phyloP scores from a whole-genome alignment of 1,140 invertebrate species.

The Fragariocoptes setiger region DNA sequence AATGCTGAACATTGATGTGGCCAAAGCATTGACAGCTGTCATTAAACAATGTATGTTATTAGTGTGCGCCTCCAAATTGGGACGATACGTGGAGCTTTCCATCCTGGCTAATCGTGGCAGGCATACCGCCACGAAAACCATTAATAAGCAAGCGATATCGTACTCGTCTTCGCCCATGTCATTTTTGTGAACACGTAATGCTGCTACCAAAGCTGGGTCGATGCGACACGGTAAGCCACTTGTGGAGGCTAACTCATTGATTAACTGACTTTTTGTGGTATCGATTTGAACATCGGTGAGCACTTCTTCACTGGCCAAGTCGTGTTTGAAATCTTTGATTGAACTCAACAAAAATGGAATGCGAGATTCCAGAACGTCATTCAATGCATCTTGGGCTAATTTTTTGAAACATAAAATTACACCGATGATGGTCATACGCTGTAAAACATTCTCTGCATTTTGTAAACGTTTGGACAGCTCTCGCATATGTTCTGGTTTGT shows the following conservation, averaged over 20 bases:
- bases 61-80: slow-evolving; percentile 66
- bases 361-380: slow-evolving; percentile 61
- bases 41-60: slow-evolving; percentile 97
- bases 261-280: slow-evolving; percentile 27
- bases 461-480: slow-evolving; percentile 68
- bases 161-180: slow-evolving; percentile 68
- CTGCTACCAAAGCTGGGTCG: slow-evolving; percentile 64
- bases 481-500: slow-evolving; percentile 90
- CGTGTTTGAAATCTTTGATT: slow-evolving; percentile 69
- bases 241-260: slow-evolving; percentile 84
- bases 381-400: slow-evolving; percentile 60
- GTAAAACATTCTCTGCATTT: slow-evolving; percentile 66
- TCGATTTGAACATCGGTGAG: slow-evolving; percentile 26
- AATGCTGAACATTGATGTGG: slow-evolving; percentile 78
- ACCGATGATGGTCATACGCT: slow-evolving; percentile 87
- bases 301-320: slow-evolving; percentile 56
- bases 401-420: slow-evolving; percentile 82
- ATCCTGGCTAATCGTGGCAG: slow-evolving; percentile 75
- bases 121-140: slow-evolving; percentile 95
- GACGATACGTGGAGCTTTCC: slow-evolving; percentile 53
- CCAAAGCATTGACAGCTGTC: slow-evolving; percentile 78
- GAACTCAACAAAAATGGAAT: slow-evolving; percentile 90
- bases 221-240: slow-evolving; percentile 70
- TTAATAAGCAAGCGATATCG: slow-evolving; percentile 62
- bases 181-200: slow-evolving; percentile 46